Evolutionary conservation across 2,113 vertebrate species (phyloP).

Genomic region (Daubentonia madagascariensis): DNA sequence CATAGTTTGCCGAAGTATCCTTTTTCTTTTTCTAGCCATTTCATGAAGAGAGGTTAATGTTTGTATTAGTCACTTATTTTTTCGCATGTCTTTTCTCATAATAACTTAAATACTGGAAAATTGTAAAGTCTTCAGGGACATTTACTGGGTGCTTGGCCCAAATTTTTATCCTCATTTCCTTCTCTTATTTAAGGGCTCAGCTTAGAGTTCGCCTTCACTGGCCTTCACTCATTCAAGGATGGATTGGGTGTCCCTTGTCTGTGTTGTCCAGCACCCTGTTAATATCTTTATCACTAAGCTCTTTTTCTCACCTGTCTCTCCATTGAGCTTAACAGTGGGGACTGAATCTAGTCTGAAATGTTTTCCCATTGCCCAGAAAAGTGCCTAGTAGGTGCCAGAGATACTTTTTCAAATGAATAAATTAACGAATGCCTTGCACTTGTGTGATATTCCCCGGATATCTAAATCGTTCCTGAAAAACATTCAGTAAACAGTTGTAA

Average conservation of each 20-base stretch:
- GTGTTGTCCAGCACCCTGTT: neutral
- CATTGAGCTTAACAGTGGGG: neutral
- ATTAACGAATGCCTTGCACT: neutral
- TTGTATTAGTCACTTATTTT: neutral
- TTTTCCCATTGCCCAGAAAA: neutral
- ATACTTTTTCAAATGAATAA: neutral
- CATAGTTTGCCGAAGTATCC: no score
- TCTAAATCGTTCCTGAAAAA: neutral
- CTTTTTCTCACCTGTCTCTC: neutral
- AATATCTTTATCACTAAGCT: neutral
- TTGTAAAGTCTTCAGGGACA: neutral
- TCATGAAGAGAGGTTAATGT: neutral
- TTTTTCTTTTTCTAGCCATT: no score
- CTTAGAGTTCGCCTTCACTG: neutral
- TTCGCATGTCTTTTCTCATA: neutral
- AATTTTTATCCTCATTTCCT: neutral
- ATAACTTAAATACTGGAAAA: neutral
- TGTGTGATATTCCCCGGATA: neutral
- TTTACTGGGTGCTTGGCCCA: neutral
- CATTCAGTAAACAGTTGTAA: neutral
- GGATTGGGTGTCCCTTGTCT: neutral
- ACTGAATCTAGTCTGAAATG: neutral
- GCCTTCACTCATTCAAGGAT: neutral
- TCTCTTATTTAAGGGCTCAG: neutral
- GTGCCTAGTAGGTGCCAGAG: neutral